Evolutionary conservation across 2,113 vertebrate genomes (phyloP), one percentile per base, ranked within the genome.

Genomic region (Salvelinus alpinus): DNA sequence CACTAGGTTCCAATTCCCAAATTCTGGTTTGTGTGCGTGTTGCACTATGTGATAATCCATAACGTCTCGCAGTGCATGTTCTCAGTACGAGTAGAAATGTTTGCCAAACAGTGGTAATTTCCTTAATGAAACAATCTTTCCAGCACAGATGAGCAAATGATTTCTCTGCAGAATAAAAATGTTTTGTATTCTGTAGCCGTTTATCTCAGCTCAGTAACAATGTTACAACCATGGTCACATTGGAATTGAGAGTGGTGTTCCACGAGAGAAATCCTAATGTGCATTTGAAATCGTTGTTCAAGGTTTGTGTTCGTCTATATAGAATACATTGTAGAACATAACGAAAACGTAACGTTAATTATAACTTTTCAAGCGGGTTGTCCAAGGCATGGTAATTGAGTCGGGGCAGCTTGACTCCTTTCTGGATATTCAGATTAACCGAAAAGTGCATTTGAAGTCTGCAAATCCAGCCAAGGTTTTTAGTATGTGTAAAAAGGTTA

Each of bases 41-140:
- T 31, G 72, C 71, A 79, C 78, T 78, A 82, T 54, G 71, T 70
- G 84, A 81, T 60, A 22, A 68, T 60, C 87, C 90, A 88, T 88
- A 86, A 84, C 78, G 68, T 47, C 34, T 70, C 68, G 38, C 66
- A 16, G 16, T 47, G 7, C 34, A 70, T 70, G 68, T 70, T 44
- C 14, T 12, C 68, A 70, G 22, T 5, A 34, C 7, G 59, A 22
- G 20, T 18, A 9, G 1, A 62, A 62, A 62, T 8, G 59, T 62
- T 62, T 8, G n/a, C n/a, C 59, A 22, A 22, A 22, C 59, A 7
- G 20, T 62, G 5, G n/a, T 7, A 3, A 22, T 3, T 11, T 62
- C 16, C 11, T 29, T 66, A 12, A 66, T 14, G 11, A 14, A 66
- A 66, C 64, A 14, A 66, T 25, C 0, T 27, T 62, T 22, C 7